Evolutionary conservation across 2,888 invertebrate genomes (phyloP).

Genomic region (Dioctria rufipes): DNA sequence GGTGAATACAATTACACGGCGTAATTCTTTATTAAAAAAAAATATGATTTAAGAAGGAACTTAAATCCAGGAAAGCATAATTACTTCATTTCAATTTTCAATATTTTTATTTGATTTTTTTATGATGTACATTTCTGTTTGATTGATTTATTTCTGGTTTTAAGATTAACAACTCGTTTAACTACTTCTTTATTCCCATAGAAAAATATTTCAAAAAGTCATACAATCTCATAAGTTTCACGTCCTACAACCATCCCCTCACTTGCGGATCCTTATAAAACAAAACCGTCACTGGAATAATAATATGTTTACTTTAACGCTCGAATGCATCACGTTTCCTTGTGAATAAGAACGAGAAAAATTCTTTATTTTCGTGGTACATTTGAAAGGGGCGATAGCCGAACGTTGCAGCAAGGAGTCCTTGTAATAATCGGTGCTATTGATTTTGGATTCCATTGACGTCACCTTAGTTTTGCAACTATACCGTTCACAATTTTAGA

Average conservation of each 20-base stretch:
- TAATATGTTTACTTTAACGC: slow-evolving; percentile 46
- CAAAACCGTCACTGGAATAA: slow-evolving; percentile 6
- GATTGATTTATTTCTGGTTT: no score
- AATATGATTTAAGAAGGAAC: no score
- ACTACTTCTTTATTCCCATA: no score
- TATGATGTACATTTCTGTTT: no score
- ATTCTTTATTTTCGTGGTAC: not conserved
- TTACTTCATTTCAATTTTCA: no score
- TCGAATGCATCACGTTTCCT: slow-evolving; percentile 28
- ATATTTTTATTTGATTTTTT: no score
- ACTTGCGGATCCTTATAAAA: slow-evolving; percentile 24
- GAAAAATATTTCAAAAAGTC: no score
- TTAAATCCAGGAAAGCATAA: no score
- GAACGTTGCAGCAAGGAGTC: slow-evolving; percentile 9
- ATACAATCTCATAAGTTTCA: slow-evolving; percentile 19
- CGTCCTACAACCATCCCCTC: not conserved
- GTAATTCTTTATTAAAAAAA: no score
- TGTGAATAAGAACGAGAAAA: not conserved
- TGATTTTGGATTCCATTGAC: slow-evolving; percentile 46
- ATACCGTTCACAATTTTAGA: slow-evolving; percentile 3
- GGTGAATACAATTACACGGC: not conserved
- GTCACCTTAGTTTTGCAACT: slow-evolving; percentile 7
- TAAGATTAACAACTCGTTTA: no score
- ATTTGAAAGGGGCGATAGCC: not conserved
- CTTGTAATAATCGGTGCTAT: slow-evolving; percentile 29